Base-by-base conservation (phyloP, 1,140 invertebrate genomes). In the Dendroctonus ponderosae region DNA sequence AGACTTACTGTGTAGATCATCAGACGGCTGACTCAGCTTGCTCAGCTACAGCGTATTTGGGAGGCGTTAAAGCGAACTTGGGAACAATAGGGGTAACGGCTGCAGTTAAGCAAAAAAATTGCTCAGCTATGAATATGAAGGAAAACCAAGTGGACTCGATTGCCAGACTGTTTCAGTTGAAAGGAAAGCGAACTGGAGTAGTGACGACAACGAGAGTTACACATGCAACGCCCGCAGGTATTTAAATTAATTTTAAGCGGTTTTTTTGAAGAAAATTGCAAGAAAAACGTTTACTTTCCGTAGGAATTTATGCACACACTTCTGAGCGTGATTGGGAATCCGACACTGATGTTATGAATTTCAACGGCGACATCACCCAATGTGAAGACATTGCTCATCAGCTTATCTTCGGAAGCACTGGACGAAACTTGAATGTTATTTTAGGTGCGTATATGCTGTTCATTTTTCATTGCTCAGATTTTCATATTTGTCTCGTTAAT, bases 1-100 rank as follows among this genome's bases (percentile, higher is more conserved):
- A 92, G 89, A 94, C 92, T 0, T 95, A 94, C 77, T 92, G 88
- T 74, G 83, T 91, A 11, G 87, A 94, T 77, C 84, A 83, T 37
- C 91, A 93, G 82, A 87, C 89, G 0, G 84, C 93, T 0, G 93
- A 96, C 63, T 84, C 81, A 0, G 81, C 81, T 3, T 84, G 82
- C 66, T 82, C 82, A 1, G 90, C 89, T 0, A 95, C 92, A 0
- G 91, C 93, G 0, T 92, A 91, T 71, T 80, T 95, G n/a, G 83
- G 84, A 7, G 94, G 94, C 5, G 87, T 94, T 0, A 96, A 96
- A 79, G 86, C 86, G 2, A 93, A 93, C 74, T 85, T 85, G 50
- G 89, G 85, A n/a, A 90, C 88, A 0, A 81, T 94, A 1, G 92
- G 92, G 0, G 83, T 94, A 0, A 87, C 89, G 67, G 87, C 84